phyloP scores from a whole-genome alignment of 2,113 vertebrate genomes.

The Lynx canadensis region DNA sequence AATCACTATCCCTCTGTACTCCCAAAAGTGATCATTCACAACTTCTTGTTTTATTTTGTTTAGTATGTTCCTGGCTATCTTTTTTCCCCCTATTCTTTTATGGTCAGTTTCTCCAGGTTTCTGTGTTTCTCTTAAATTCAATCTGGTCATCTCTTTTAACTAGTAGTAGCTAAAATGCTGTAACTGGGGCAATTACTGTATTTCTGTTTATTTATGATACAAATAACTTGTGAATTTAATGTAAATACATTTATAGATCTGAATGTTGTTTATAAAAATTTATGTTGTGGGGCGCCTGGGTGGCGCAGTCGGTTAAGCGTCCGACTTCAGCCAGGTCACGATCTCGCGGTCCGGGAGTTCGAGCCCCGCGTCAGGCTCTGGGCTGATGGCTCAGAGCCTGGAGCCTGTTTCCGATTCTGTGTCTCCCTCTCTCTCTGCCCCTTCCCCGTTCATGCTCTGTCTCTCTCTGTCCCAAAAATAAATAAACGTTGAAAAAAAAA shows the following conservation, averaged over 20 bases:
- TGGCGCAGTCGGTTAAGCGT: too few species aligned
- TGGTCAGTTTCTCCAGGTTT: neutral
- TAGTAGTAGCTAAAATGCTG: neutral
- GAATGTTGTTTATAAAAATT: conserved; percentile 11
- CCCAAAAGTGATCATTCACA: neutral
- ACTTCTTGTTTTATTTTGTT: neutral
- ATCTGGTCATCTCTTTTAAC: neutral
- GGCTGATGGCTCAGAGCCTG: too few species aligned
- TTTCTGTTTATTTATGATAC: neutral
- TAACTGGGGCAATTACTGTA: neutral
- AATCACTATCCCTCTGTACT: neutral
- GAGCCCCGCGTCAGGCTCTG: too few species aligned
- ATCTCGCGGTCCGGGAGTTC: too few species aligned
- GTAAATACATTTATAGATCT: neutral
- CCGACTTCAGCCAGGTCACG: too few species aligned
- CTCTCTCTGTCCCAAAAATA: too few species aligned
- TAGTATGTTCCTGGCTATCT: neutral
- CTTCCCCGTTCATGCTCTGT: too few species aligned
- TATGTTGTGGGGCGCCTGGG: neutral
- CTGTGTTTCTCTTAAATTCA: neutral
- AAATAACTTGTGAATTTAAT: neutral
- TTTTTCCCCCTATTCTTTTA: neutral
- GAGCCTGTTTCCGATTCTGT: too few species aligned
- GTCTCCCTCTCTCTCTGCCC: too few species aligned
- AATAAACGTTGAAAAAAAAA: neutral